Evolutionary conservation across 2,888 invertebrate genomes (phyloP), one percentile per base, ranked within the genome.

Genomic region (Branchipolynoe longqiensis): DNA sequence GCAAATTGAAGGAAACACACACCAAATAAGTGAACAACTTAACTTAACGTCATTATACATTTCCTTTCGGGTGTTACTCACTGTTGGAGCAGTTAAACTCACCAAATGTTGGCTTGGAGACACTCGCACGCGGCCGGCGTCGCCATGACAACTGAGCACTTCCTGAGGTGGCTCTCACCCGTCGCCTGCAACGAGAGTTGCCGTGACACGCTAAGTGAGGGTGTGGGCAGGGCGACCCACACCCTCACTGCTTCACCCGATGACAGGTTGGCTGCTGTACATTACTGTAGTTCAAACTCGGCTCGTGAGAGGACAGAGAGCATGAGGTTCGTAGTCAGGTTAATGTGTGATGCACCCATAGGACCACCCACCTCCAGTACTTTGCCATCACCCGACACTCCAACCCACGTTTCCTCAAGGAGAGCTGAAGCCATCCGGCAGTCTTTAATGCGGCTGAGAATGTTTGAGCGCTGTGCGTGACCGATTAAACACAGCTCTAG

Each of bases 101-200:
- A 82, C 82, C 82, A 48, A 6, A 82, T 36, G 33, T 56, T 58
- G 36, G 82, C 59, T 38, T 82, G 82, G 1, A 82, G 58, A 36
- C 58, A 58, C 36, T 82, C 82, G 22, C 82, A 82, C 14, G 82
- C 56, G n/a, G 40, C 82, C 8, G 82, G 58, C 22, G 33, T 38
- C 3, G 14, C 33, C 0, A 82, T 8, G 3, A 33, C 33, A 12
- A 82, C 54, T 22, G 82, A 54, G 1, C 48, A 25, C 31, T 78
- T 41, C 78, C 48, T 41, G 31, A 78, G 25, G 22, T 78, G 18
- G 8, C n/a, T n/a, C 25, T 73, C 73, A 8, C 8, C 33, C 14
- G 73, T 1, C 25, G 38, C 12, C 73, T 73, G 73, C 18, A 73
- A 73, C 38, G 18, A 73, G 64, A 64, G 31, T n/a, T n/a, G n/a